These are phyloP conservation scores for Monoplex corrugatus DNA, from an alignment of 2,888 invertebrate species.

Conservation along the genomic window DNA sequence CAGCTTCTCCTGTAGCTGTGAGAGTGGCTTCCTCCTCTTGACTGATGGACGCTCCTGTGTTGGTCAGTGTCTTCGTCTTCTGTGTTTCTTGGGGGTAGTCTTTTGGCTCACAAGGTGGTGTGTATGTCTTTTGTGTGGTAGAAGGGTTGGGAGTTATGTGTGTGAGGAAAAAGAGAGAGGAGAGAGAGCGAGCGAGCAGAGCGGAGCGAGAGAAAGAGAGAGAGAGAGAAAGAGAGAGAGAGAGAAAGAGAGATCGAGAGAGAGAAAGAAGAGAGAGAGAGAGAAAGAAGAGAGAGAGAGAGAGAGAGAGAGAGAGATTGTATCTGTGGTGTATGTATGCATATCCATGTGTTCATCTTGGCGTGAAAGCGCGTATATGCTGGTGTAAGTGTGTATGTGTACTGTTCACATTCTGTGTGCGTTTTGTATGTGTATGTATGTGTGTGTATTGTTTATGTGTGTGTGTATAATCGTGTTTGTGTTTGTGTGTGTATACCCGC, in stretches of 20 bases:
- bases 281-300: not conserved
- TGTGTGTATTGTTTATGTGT: not conserved
- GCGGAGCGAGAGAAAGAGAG: not conserved
- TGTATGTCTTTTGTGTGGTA: not conserved
- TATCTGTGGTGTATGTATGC: not conserved
- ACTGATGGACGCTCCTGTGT: conserved; percentile 90
- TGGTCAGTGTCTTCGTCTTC: conserved; percentile 84
- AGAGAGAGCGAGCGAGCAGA: not conserved
- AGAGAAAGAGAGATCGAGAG: not conserved
- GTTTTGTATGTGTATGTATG: not conserved
- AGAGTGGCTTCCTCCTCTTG: conserved; percentile 89
- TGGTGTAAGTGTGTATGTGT: not conserved
- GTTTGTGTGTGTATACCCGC: not conserved
- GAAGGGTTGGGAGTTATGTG: not conserved
- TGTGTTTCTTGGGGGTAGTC: not conserved
- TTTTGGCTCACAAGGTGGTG: not conserved
- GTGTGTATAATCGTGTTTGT: not conserved
- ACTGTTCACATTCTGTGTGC: no score
- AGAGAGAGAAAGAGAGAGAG: not conserved
- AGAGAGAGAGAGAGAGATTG: not conserved
- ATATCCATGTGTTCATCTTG: not conserved
- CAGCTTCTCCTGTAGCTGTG: conserved; percentile 80
- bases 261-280: not conserved
- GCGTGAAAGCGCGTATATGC: not conserved
- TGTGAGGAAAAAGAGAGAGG: not conserved